These are phyloP conservation scores for Hydrotaea cyrtoneurina DNA, from an alignment of 2,888 invertebrate genomes.

Conservation along the genomic window DNA sequence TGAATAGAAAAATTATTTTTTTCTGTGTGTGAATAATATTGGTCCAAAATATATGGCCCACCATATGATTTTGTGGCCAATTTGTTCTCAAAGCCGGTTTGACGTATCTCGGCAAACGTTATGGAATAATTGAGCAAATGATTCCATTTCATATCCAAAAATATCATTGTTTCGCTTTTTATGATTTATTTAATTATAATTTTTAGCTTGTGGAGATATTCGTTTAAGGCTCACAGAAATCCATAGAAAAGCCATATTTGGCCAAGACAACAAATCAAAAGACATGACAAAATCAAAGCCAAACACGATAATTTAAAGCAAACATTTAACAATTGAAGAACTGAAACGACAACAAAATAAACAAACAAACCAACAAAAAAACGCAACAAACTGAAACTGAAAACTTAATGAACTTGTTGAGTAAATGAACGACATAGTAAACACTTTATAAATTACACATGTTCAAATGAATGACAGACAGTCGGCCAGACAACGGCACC, in stretches of 20 bases:
- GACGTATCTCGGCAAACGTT: not conserved
- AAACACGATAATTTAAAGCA: conserved; percentile 19
- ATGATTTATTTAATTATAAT: conserved; percentile 34
- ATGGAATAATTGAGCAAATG: conserved; percentile 19
- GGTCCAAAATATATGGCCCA: not conserved
- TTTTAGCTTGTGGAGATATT: conserved; percentile 7
- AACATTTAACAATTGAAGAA: conserved; percentile 5
- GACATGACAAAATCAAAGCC: conserved; percentile 28
- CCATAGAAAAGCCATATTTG: not conserved
- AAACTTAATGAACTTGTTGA: conserved; percentile 36
- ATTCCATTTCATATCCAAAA: conserved; percentile 5
- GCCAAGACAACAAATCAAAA: conserved; percentile 27
- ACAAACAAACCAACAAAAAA: not conserved
- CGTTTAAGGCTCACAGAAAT: conserved; percentile 5
- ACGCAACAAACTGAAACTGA: not conserved
- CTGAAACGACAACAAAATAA: not conserved
- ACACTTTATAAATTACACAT: conserved; percentile 29
- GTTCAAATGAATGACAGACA: not conserved
- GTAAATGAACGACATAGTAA: conserved; percentile 15
- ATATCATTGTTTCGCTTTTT: conserved; percentile 17
- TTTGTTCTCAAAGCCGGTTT: not conserved
- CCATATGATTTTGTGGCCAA: not conserved
- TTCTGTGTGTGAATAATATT: not conserved
- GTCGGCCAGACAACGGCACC: conserved; percentile 10
- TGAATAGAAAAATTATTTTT: no score